phyloP scores from a whole-genome alignment of 37 sponge, comb jelly and placozoan genomes.

The Chondrilla cf. caribensis region DNA sequence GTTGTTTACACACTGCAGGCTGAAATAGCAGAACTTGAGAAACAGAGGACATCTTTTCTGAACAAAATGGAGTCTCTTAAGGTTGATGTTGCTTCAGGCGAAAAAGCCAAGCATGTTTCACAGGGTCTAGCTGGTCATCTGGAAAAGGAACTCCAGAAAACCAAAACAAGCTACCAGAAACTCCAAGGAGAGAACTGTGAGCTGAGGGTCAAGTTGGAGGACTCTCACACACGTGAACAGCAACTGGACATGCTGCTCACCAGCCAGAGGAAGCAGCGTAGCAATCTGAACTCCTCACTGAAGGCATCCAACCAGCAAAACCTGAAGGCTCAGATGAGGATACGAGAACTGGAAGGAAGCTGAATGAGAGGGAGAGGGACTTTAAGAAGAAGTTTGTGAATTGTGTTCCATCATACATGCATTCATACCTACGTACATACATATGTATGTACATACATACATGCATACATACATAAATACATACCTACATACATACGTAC shows the following conservation, averaged over 20 bases:
- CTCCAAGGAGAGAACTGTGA: constrained; percentile 38
- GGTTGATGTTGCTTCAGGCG: constrained; percentile 11
- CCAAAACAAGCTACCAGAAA: constrained; percentile 12
- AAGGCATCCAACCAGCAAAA: constrained; percentile 27
- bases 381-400: neutral
- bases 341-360: constrained; percentile 22
- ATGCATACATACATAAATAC: no score
- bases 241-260: constrained; percentile 33
- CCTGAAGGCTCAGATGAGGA: constrained; percentile 2
- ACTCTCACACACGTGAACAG: constrained; percentile 21
- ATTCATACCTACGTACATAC: no score
- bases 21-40: neutral
- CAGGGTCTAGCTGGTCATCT: constrained; percentile 36
- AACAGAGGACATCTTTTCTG: neutral
- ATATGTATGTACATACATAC: no score
- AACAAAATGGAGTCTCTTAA: constrained; percentile 29
- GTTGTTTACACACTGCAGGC: no score
- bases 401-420: no score
- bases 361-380: constrained; percentile 32
- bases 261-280: constrained; percentile 33
- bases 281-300: constrained; percentile 31
- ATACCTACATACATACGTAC: no score
- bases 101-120: constrained; percentile 31
- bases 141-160: constrained; percentile 34
- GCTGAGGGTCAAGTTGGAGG: constrained; percentile 32